Evolutionary conservation across 2,888 invertebrate species (phyloP), one percentile per base, ranked within the genome.

Genomic region (Scaptodrosophila latifasciaeformis): DNA sequence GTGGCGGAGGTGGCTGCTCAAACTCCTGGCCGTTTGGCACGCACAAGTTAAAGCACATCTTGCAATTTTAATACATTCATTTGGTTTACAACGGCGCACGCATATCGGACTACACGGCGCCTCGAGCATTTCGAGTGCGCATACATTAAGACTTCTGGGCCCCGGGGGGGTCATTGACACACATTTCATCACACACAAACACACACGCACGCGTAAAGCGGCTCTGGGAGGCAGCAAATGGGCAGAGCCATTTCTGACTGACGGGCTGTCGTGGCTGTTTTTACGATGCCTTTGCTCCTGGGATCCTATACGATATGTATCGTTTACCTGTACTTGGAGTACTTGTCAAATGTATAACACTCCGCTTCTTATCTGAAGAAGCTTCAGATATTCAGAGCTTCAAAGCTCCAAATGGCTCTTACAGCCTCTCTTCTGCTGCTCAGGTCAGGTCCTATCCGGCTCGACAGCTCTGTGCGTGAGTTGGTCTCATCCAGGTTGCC

Each of bases 61-160:
- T 76, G 75, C 75, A 80, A 80, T 59, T 77, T 77, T 70, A 78
- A 78, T 80, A 62, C 75, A 64, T 81, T 81, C 70, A 76, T 81
- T 76, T 78, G 71, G 62, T 62, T 70, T 75, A 70, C 70, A 78
- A 65, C 66, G 52, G 49, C 48, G 52, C 65, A 62, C 66, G 57
- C 53, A 80, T 68, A 65, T 58, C 59, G 44, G 15, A 50, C 39
- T 12, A n/a, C 39, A 30, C 10, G 39, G 7, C 15, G 24, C 27
- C 13, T 13, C 43, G 13, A 3, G 3, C 24, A 7, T 7, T 7
- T 24, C 24, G 24, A 24, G 24, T 24, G 24, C 24, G 35, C 13
- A 13, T 35, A 17, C 15, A 18, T 37, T 37, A 37, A 37, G 17
- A 19, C 31, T 27, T n/a, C 31, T n/a, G 40, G 19, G 9, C 81